These are phyloP conservation scores for Dioctria linearis DNA, from an alignment of 2,888 invertebrate species.

Conservation along the genomic window DNA sequence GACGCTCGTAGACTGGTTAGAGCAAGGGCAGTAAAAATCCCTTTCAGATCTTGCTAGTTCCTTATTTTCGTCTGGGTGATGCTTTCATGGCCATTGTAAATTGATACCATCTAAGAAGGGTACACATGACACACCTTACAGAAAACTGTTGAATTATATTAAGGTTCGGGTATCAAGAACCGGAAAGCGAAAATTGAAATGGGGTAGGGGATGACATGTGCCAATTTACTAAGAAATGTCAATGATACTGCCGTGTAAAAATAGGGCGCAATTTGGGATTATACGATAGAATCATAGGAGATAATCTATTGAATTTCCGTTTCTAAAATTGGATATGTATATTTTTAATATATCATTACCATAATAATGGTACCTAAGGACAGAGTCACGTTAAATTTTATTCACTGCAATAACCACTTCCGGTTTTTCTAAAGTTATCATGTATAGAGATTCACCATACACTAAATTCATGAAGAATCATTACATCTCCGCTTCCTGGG, in stretches of 20 bases:
- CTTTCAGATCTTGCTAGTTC: neutral
- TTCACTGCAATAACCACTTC: no score
- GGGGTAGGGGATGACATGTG: neutral
- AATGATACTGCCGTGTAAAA: constrained; percentile 15
- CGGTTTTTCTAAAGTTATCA: no score
- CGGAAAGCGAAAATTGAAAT: constrained; percentile 13
- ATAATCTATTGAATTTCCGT: neutral
- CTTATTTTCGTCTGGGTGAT: neutral
- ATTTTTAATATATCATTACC: neutral
- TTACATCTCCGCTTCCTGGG: no score
- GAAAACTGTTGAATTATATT: constrained; percentile 22
- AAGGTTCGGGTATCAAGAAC: constrained; percentile 25
- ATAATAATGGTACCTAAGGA: no score
- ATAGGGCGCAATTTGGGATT: neutral
- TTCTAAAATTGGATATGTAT: neutral
- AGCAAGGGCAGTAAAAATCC: constrained; percentile 35
- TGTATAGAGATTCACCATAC: no score
- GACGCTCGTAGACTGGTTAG: constrained; percentile 31
- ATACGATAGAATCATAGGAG: neutral
- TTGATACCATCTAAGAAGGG: constrained; percentile 40
- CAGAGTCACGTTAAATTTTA: no score
- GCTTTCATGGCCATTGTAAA: constrained; percentile 37
- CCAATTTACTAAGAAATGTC: constrained; percentile 44
- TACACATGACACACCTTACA: constrained; percentile 19
- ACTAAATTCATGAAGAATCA: no score